Percentiles rank a stretch among this genome's conserved stretches.
phyloP scores from a whole-genome alignment of 2,888 invertebrate genomes.

The Phymatocera aterrima region DNA sequence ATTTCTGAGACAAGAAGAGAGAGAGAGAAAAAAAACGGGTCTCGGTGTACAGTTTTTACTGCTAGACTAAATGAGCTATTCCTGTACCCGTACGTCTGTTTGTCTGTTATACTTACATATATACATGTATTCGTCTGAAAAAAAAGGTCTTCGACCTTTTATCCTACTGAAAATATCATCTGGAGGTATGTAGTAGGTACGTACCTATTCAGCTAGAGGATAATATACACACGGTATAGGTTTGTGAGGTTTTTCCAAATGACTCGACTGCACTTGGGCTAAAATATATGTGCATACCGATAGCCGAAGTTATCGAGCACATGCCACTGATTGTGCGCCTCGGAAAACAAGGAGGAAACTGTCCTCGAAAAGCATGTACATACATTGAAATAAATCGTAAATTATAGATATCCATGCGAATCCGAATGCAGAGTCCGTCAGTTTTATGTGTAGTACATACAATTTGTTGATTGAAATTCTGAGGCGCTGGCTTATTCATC shows the following conservation, averaged over 20 bases:
- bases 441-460: no score
- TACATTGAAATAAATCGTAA: no score
- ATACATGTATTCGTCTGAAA: not conserved
- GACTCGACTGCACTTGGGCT: conserved; percentile 8
- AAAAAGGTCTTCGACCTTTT: conserved; percentile 32
- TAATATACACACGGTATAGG: not conserved
- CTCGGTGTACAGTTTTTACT: not conserved
- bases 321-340: not conserved
- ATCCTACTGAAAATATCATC: conserved; percentile 16
- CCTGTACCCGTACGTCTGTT: no score
- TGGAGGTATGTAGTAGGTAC: not conserved
- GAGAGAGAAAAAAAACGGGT: no score
- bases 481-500: not conserved
- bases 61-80: no score
- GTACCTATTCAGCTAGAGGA: not conserved
- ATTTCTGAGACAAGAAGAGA: not conserved
- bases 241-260: not conserved
- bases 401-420: no score
- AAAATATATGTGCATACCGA: not conserved
- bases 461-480: no score
- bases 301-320: not conserved
- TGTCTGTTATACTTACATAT: no score
- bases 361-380: no score
- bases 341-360: not conserved
- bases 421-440: no score